These are phyloP conservation scores for Mergus octosetaceus DNA, from an alignment of 2,797 vertebrate species.

Conservation along the genomic window DNA sequence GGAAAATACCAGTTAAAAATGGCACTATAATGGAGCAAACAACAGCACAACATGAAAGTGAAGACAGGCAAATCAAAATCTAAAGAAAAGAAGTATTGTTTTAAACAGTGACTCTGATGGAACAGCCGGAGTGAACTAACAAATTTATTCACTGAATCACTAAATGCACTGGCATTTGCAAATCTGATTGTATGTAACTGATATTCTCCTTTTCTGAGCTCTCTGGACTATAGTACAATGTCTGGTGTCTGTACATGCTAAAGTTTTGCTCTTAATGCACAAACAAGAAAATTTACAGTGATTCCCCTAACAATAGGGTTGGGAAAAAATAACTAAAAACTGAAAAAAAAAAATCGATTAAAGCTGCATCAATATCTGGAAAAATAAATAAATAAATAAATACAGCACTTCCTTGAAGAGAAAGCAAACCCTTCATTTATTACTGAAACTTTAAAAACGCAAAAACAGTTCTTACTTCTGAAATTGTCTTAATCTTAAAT, in stretches of 20 bases:
- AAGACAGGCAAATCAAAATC: not conserved
- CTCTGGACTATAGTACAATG: not conserved
- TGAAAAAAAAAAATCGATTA: not conserved
- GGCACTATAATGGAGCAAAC: not conserved
- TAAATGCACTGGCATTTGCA: not conserved
- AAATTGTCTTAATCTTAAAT: not conserved
- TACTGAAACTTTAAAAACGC: not conserved
- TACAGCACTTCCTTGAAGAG: not conserved
- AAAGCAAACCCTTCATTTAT: rapidly evolving
- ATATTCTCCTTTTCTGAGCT: not conserved
- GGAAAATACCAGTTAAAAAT: not conserved
- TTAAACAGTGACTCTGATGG: not conserved
- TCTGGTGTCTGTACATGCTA: not conserved
- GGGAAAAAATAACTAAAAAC: not conserved
- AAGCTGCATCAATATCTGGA: not conserved
- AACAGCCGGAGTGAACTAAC: not conserved
- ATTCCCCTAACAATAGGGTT: not conserved
- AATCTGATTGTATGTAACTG: not conserved
- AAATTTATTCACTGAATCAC: not conserved
- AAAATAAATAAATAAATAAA: not conserved
- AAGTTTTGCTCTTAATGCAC: not conserved
- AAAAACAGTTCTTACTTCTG: not conserved
- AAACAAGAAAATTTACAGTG: not conserved
- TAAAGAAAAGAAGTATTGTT: not conserved
- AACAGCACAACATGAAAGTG: not conserved